These are phyloP conservation scores for Nothocercus julius DNA, from an alignment of 2,113 vertebrate species.

Conservation along the genomic window DNA sequence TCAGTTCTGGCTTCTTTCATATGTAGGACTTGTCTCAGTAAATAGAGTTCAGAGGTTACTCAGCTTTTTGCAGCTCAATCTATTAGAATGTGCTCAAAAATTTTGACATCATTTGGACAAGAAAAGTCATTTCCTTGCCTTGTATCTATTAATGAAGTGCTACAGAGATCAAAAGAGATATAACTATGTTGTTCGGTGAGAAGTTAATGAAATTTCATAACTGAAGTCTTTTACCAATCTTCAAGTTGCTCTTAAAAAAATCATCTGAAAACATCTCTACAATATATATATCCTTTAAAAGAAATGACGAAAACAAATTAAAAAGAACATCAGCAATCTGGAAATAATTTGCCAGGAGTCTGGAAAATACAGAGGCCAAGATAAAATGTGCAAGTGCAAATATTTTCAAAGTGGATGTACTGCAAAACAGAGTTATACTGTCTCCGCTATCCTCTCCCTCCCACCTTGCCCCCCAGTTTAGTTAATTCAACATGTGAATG, in stretches of 20 bases:
- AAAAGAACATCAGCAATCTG: background rate
- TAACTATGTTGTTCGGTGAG: background rate
- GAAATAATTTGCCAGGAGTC: background rate
- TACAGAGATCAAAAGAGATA: background rate
- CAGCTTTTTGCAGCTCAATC: background rate
- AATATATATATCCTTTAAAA: background rate
- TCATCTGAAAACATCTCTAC: background rate
- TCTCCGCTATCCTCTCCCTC: background rate
- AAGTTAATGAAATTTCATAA: constrained; percentile 3
- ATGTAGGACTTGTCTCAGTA: background rate
- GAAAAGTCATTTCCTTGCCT: background rate
- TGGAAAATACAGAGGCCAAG: background rate
- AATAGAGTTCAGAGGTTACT: background rate
- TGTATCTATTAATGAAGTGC: constrained; percentile 5
- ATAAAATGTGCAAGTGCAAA: background rate
- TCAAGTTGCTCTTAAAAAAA: background rate
- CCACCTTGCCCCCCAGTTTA: background rate
- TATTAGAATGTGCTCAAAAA: background rate
- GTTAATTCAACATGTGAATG: background rate
- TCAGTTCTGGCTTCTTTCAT: background rate
- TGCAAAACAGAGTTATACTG: background rate
- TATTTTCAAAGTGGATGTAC: background rate
- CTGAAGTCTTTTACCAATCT: background rate
- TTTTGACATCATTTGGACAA: background rate
- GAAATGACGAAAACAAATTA: background rate